Percentiles rank a stretch among this genome's conserved stretches.
Conservation (phyloP, 2,888 invertebrate species). For the Rhogogaster chlorosoma region DNA sequence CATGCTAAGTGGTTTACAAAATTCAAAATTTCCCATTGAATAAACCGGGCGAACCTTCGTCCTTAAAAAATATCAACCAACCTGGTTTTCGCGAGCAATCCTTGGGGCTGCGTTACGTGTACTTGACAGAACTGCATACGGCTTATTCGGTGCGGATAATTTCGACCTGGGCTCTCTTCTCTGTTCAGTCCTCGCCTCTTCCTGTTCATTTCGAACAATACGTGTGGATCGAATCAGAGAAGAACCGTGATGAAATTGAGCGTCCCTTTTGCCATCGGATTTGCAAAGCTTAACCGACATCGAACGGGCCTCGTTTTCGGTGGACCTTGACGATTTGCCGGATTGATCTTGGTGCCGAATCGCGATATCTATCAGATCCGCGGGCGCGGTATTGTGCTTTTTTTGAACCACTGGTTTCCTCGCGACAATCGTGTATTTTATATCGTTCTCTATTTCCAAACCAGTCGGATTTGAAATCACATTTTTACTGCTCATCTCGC, state of each 20-base stretch:
- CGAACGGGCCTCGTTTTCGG: background rate
- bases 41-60: background rate
- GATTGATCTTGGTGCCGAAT: conserved; percentile 6
- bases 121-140: background rate
- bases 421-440: conserved; percentile 53
- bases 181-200: background rate
- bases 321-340: background rate
- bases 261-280: background rate
- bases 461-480: conserved; percentile 65
- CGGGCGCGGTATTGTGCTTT: background rate
- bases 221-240: background rate
- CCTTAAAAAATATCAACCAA: background rate
- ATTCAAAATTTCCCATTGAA: background rate
- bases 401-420: conserved; percentile 19
- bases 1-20: background rate
- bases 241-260: background rate
- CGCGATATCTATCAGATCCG: background rate
- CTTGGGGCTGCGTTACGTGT: background rate
- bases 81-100: background rate
- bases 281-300: background rate
- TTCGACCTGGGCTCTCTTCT: background rate
- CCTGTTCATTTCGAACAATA: background rate
- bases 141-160: background rate
- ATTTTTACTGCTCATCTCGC: background rate
- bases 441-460: conserved; percentile 60